Evolutionary conservation across 2,888 invertebrate species (phyloP).

Genomic region (Ennomos fuscantarius): DNA sequence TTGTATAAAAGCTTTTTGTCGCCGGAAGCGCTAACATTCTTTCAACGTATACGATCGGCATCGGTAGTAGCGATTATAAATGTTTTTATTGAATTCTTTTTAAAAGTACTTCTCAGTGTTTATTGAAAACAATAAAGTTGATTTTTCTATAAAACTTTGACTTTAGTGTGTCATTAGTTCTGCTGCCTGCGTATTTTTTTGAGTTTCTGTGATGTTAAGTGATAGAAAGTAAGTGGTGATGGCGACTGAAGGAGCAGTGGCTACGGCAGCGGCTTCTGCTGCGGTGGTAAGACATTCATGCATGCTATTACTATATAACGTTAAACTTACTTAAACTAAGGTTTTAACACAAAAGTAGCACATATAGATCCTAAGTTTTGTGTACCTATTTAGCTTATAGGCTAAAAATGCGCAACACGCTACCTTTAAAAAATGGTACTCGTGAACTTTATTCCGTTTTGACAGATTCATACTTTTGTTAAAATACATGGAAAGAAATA

Average conservation of each 20-base stretch:
- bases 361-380: no score
- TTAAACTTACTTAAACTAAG: no score
- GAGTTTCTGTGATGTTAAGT: constrained; percentile 21
- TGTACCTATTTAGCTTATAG: no score
- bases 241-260: constrained; percentile 67
- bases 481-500: no score
- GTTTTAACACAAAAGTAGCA: no score
- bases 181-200: constrained; percentile 25
- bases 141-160: constrained; percentile 4
- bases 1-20: constrained; percentile 24
- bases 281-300: constrained; percentile 59
- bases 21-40: constrained; percentile 17
- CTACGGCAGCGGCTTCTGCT: constrained; percentile 55
- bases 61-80: no score
- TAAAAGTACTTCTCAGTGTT: neutral
- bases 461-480: no score
- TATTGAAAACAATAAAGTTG: constrained; percentile 6
- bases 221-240: constrained; percentile 44
- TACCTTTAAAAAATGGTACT: no score
- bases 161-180: constrained; percentile 3
- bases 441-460: no score
- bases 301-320: no score
- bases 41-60: neutral
- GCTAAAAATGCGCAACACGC: no score
- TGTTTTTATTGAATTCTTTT: neutral